Percentiles rank a stretch among this genome's conserved stretches.
Conservation (phyloP, 37 sponge, comb jelly and placozoan species). For the Haliclona indistincta region DNA sequence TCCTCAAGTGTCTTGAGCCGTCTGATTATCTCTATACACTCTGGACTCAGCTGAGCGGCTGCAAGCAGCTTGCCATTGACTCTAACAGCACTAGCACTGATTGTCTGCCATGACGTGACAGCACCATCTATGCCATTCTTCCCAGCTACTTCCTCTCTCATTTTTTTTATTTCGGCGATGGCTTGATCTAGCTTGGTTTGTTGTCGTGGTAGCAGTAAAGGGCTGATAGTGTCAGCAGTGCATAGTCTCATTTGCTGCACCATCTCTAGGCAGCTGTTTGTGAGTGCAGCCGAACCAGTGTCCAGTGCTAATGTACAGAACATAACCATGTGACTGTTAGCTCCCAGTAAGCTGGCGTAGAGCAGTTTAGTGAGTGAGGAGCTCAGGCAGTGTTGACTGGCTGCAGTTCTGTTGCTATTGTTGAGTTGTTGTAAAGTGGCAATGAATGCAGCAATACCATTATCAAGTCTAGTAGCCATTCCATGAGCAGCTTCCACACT, state of each 20-base stretch:
- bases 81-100: too few species aligned
- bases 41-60: too few species aligned
- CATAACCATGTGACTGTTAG: constrained; percentile 20
- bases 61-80: too few species aligned
- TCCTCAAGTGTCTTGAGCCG: too few species aligned
- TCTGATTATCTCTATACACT: too few species aligned
- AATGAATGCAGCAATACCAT: constrained; percentile 32
- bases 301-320: constrained; percentile 11
- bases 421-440: constrained; percentile 2
- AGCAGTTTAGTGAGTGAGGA: constrained; percentile 53
- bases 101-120: too few species aligned
- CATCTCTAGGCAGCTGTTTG: neutral
- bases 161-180: neutral
- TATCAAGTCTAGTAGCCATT: neutral
- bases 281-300: neutral
- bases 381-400: constrained; percentile 2
- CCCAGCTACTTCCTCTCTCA: neutral
- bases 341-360: constrained; percentile 43
- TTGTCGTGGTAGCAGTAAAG: neutral
- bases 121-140: neutral
- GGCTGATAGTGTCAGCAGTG: neutral
- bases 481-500: constrained; percentile 24
- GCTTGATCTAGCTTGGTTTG: neutral
- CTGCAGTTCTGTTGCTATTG: neutral
- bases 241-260: neutral